These are phyloP conservation scores for Heterotis niloticus DNA, from an alignment of 2,113 vertebrate species.

Conservation along the genomic window DNA sequence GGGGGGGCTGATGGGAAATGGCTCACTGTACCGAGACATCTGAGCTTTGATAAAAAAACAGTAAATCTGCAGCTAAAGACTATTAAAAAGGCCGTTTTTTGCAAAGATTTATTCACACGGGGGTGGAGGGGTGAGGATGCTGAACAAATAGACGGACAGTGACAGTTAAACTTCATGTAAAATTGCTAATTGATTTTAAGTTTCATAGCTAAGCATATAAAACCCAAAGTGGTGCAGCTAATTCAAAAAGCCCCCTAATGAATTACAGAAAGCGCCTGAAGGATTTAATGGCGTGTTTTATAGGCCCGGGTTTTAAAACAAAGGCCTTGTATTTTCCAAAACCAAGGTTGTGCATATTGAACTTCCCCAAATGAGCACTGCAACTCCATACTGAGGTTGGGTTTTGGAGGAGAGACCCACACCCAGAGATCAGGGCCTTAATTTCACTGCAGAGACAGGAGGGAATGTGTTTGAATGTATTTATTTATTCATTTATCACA, in stretches of 20 bases:
- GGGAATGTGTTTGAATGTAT: too few relatives aligned
- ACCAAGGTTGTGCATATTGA: constrained; percentile 41
- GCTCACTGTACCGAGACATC: not conserved
- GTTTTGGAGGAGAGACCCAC: not conserved
- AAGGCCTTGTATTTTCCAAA: constrained; percentile 15
- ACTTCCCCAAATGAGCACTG: not conserved
- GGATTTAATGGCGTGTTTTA: constrained; percentile 44
- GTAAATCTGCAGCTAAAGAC: not conserved
- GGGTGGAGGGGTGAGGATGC: not conserved
- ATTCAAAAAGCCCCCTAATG: constrained; percentile 44
- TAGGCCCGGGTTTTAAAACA: constrained; percentile 31
- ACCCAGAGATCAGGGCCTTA: not conserved
- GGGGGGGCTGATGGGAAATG: not conserved
- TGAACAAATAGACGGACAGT: not conserved
- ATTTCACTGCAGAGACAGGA: too few relatives aligned
- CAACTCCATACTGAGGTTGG: not conserved
- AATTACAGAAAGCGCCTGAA: constrained; percentile 40
- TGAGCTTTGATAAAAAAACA: not conserved
- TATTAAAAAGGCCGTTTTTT: too few relatives aligned
- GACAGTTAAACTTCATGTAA: constrained; percentile 33
- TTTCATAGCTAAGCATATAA: constrained; percentile 52
- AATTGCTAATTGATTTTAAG: constrained; percentile 32
- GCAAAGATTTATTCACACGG: not conserved
- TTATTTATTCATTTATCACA: too few relatives aligned
- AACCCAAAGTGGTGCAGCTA: constrained; percentile 43